phyloP scores from a whole-genome alignment of 2,113 vertebrate species.

The Columbina picui region DNA sequence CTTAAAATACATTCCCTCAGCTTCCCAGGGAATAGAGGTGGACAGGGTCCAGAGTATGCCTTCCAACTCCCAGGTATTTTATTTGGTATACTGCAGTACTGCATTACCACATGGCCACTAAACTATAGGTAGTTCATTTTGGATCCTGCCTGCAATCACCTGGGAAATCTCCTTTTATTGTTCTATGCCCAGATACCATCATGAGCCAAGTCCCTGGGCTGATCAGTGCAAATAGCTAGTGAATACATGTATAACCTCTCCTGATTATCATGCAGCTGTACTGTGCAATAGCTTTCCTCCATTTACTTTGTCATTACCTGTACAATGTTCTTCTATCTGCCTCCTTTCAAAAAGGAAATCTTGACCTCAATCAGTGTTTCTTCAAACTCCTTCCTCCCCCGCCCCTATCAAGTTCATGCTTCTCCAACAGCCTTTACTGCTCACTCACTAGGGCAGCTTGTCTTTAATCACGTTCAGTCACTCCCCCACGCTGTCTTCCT shows the following conservation, averaged over 20 bases:
- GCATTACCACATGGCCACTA: not conserved
- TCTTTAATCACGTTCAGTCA: not conserved
- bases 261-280: constrained; percentile 17
- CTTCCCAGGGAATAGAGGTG: not conserved
- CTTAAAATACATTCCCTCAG: not conserved
- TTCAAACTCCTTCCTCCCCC: not conserved
- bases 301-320: constrained; percentile 35
- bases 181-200: constrained; percentile 1
- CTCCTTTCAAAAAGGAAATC: not conserved
- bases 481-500: not conserved
- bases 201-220: constrained; percentile 6
- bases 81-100: not conserved
- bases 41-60: not conserved
- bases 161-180: constrained; percentile 40
- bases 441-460: not conserved
- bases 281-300: not conserved
- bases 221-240: constrained; percentile 27
- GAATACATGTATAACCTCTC: not conserved
- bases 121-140: constrained; percentile 6
- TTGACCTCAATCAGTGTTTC: constrained; percentile 31
- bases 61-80: not conserved
- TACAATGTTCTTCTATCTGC: constrained; percentile 28
- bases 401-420: not conserved
- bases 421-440: not conserved
- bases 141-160: not conserved